phyloP scores from a whole-genome alignment of 2,113 vertebrate species.

The Hippolais icterina region DNA sequence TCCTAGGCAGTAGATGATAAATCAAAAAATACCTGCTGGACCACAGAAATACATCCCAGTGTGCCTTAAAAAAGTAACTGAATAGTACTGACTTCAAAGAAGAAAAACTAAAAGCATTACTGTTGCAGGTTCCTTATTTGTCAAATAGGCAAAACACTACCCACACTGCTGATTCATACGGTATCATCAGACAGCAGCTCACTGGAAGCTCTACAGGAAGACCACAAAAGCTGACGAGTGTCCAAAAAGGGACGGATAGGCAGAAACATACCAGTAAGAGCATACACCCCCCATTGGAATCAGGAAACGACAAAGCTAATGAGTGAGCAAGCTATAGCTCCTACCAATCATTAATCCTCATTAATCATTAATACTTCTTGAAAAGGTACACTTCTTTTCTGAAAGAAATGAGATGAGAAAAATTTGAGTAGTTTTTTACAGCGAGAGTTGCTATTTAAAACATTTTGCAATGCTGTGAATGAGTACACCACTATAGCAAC shows the following conservation, averaged over 20 bases:
- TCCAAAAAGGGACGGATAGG: constrained; percentile 2
- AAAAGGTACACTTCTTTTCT: neutral
- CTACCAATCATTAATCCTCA: neutral
- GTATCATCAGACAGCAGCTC: neutral
- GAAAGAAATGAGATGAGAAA: neutral
- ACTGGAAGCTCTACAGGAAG: constrained; percentile 55
- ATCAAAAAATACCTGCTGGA: neutral
- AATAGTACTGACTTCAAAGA: neutral
- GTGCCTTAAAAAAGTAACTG: neutral
- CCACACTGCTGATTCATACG: constrained; percentile 32
- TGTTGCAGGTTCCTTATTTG: neutral
- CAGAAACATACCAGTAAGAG: neutral
- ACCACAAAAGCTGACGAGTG: neutral
- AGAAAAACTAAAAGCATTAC: neutral
- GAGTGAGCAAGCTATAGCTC: neutral
- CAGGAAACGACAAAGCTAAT: neutral
- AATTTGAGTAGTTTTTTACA: neutral
- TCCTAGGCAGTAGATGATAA: neutral
- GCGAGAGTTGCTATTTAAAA: neutral
- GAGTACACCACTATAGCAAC: neutral
- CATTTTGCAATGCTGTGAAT: neutral
- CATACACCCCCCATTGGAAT: neutral
- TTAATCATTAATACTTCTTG: no score
- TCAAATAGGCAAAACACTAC: neutral
- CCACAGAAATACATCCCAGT: neutral